Evolutionary conservation across 2,113 vertebrate genomes (phyloP), one percentile per base, ranked within the genome.

Genomic region (Varanus salvator): DNA sequence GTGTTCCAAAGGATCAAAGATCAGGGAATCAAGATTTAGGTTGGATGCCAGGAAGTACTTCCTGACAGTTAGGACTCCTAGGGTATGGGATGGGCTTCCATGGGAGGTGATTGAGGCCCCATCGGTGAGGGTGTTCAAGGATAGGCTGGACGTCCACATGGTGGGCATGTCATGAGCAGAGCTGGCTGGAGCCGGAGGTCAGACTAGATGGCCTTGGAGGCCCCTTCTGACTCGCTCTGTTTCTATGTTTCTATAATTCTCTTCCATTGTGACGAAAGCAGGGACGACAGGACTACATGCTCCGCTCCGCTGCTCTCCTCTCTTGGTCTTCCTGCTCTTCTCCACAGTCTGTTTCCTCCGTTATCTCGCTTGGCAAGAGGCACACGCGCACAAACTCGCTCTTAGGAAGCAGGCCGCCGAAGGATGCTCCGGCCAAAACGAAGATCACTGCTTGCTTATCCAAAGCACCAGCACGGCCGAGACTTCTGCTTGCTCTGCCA

Each of bases 181-280:
- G 38, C 38, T 44, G 38, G 38, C 38, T 44, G 38, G 38, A 44
- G 38, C 38, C 38, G 38, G 38, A 44, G 38, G 38, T 44, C 38
- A 44, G 38, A 44, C 38, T 44, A 44, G 38, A 44, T 44, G 38
- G 38, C 38, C 38, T 3, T 1, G 38, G 38, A 44, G 38, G 3
- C 38, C 38, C 38, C 38, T 44, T 44, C 38, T 44, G 38, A 44
- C 38, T 44, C 38, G 38, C 38, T 44, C 38, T 44, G 38, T 44
- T 44, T 44, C 38, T 44, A 1, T 44, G 38, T 85, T 94, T 86
- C 95, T 52, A 66, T 80, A 87, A 90, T 95, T 94, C 78, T 69
- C 75, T 83, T 52, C 38, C 78, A 19, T 87, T 66, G 81, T 31
- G n/a, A 89, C 31, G 52, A 38, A 88, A n/a, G 87, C 89, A 74